phyloP scores from a whole-genome alignment of 2,888 invertebrate species.

The Caradrina kadenii region DNA sequence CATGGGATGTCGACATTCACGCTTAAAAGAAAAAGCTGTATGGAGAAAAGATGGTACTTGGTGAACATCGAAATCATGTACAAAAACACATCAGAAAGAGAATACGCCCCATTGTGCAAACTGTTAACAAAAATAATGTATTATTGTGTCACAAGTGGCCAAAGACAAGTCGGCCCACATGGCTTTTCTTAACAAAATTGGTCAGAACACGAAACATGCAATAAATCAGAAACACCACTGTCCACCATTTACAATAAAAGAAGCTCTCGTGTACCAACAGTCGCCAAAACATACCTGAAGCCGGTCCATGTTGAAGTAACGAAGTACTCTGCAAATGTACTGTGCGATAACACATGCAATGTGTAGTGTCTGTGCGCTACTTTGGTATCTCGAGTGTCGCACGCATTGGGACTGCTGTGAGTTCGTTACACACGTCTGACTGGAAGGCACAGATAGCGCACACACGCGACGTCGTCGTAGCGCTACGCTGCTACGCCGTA shows the following conservation, averaged over 20 bases:
- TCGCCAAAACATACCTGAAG: neutral
- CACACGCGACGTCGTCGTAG: constrained; percentile 11
- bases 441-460: constrained; percentile 18
- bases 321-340: too few species aligned
- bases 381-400: neutral
- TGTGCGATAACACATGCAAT: too few species aligned
- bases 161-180: neutral
- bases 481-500: constrained; percentile 24
- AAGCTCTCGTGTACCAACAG: neutral
- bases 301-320: neutral
- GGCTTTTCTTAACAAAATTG: neutral
- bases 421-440: neutral
- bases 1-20: neutral
- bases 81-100: neutral
- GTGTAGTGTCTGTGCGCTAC: too few species aligned
- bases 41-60: neutral
- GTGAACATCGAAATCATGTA: neutral
- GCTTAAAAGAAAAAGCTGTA: constrained; percentile 10
- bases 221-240: neutral
- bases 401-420: neutral
- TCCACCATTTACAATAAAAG: too few species aligned
- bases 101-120: neutral
- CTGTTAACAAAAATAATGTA: neutral
- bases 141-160: constrained; percentile 6
- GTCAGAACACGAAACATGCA: neutral